Conservation (phyloP, 2,888 invertebrate genomes). For the Subacronicta megacephala region DNA sequence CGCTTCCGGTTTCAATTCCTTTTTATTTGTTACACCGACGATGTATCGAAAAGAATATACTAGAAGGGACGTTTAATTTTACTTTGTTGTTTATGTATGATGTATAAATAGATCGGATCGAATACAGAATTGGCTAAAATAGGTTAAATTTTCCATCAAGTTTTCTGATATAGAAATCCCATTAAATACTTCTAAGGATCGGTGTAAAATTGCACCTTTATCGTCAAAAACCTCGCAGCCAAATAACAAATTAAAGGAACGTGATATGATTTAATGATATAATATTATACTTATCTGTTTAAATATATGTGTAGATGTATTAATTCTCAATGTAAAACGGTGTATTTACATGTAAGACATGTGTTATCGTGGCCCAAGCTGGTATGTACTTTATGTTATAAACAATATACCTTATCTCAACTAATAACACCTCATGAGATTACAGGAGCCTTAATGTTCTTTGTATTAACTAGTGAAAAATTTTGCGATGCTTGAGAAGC, state of each 20-base stretch:
- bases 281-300: slow-evolving; percentile 14
- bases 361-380: slow-evolving; percentile 34
- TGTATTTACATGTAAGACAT: slow-evolving; percentile 35
- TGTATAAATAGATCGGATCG: too few species aligned
- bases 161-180: too few species aligned
- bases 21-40: not conserved
- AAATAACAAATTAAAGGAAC: not conserved
- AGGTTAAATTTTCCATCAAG: too few species aligned
- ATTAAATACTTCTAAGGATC: not conserved
- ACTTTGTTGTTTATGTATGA: too few species aligned
- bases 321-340: slow-evolving; percentile 24
- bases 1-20: not conserved
- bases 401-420: slow-evolving; percentile 41
- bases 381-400: slow-evolving; percentile 24
- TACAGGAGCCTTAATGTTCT: slow-evolving; percentile 14
- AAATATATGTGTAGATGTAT: slow-evolving; percentile 24
- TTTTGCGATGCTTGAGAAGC: slow-evolving; percentile 1
- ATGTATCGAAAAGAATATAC: not conserved
- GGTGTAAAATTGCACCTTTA: not conserved
- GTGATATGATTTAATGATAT: not conserved
- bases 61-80: too few species aligned
- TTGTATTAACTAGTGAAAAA: slow-evolving; percentile 7
- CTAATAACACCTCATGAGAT: slow-evolving; percentile 42
- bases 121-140: too few species aligned
- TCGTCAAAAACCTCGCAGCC: not conserved